These are phyloP conservation scores for Parelbella ahira DNA, from an alignment of 2,888 invertebrate species.

Conservation along the genomic window DNA sequence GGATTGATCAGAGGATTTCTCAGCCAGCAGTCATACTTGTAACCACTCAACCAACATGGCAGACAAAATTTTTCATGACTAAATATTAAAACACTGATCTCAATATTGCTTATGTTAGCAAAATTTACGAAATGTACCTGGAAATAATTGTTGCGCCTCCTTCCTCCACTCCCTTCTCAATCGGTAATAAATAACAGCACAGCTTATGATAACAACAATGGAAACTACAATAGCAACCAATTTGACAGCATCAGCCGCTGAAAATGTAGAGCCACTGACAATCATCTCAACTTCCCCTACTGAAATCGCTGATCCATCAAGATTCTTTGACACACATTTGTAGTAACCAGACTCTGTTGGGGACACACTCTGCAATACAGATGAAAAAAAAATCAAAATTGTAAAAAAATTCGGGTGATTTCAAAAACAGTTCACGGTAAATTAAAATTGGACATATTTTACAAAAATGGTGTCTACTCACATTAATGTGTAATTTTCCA, in stretches of 20 bases:
- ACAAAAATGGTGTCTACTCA: too few species aligned
- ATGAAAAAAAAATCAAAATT: conserved; percentile 9
- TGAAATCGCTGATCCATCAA: conserved; percentile 72
- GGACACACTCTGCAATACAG: conserved; percentile 75
- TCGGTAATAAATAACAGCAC: conserved; percentile 64
- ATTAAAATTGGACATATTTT: too few species aligned
- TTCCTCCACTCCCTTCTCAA: conserved; percentile 68
- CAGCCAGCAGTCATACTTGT: too few species aligned
- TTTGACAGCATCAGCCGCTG: conserved; percentile 68
- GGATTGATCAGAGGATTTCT: too few species aligned
- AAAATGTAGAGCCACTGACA: conserved; percentile 69
- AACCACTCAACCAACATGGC: too few species aligned
- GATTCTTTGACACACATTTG: conserved; percentile 82
- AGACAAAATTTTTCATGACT: too few species aligned
- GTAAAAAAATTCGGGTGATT: too few species aligned
- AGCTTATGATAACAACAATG: conserved; percentile 62
- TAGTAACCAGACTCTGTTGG: conserved; percentile 83
- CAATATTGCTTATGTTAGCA: too few species aligned
- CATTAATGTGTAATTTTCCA: conserved; percentile 83
- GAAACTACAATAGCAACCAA: conserved; percentile 67
- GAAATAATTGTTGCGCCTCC: conserved; percentile 48
- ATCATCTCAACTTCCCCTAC: conserved; percentile 82
- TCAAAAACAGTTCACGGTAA: too few species aligned
- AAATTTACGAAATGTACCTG: conserved; percentile 59
- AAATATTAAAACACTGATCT: too few species aligned